Base-by-base conservation (phyloP, 2,888 invertebrate genomes). In the Himalopsyche japonica region DNA sequence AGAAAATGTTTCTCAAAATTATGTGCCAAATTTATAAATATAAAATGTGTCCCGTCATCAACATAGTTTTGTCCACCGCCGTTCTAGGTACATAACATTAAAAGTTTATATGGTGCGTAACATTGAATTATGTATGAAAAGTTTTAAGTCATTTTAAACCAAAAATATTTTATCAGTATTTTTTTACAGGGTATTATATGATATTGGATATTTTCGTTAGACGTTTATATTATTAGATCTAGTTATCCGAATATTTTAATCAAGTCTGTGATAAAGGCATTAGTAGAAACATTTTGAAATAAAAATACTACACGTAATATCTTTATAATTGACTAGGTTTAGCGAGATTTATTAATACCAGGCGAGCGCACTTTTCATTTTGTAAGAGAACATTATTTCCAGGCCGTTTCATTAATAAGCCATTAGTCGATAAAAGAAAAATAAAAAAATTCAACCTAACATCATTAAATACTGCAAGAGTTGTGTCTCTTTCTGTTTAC, bases 331-430 rank as follows among this genome's bases (percentile, higher is more conserved):
- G 77, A 77, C 77, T 37, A 37, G 77, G 37, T 77, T 77, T 77
- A 77, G 12, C 37, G 77, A 77, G 37, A 77, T 77, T 37, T 77
- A 77, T 77, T 34, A 77, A n/a, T 37, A 34, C 34, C 34, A 34
- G 77, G 37, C 32, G 77, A 34, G 77, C 34, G 24, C 77, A 43
- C 43, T 77, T 77, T 77, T 77, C 43, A 77, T 77, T 77, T 34
- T 77, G 37, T 43, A 43, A 77, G 37, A 70, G 77, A 79, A 47
- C 79, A 79, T 79, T 80, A 80, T 82, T 84, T 84, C 84, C 84
- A 76, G 82, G 76, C 82, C 82, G 82, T 84, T 84, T 82, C 84
- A 84, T 84, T 82, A 84, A 84, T 84, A 84, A 84, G 84, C 82
- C 84, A 84, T 84, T 84, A 84, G 81, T 80, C 57, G 84, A 80